These are phyloP conservation scores for Drosophila sturtevanti DNA, from an alignment of 1,140 invertebrate genomes.

Conservation along the genomic window DNA sequence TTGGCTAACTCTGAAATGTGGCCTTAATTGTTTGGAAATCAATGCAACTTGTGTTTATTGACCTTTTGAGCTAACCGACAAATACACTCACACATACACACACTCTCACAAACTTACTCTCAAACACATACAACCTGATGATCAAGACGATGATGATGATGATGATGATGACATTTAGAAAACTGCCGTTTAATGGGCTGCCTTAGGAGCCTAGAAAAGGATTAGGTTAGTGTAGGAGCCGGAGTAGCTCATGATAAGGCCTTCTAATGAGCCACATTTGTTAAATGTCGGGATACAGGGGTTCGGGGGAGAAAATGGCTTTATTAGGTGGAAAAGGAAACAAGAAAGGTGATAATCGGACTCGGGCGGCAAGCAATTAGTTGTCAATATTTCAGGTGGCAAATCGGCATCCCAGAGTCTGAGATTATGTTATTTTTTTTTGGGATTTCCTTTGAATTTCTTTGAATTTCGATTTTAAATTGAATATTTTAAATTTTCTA, in stretches of 20 bases:
- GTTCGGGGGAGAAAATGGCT: constrained; percentile 37
- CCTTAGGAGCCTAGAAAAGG: constrained; percentile 58
- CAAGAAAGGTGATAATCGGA: constrained; percentile 53
- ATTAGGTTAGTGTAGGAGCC: constrained; percentile 33
- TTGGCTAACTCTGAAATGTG: constrained; percentile 71
- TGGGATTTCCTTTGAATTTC: neutral
- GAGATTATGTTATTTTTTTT: neutral
- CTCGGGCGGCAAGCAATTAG: constrained; percentile 43
- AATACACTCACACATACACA: constrained; percentile 15
- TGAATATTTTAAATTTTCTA: neutral
- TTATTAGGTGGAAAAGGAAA: constrained; percentile 34
- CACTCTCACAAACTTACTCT: no score
- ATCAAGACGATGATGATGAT: constrained; percentile 5
- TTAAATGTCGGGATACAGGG: constrained; percentile 11
- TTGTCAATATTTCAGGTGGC: constrained; percentile 39
- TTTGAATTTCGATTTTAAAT: neutral
- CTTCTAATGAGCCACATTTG: constrained; percentile 59
- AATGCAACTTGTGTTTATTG: constrained; percentile 72
- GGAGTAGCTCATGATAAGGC: constrained; percentile 48
- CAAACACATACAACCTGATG: constrained; percentile 26
- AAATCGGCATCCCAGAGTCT: constrained; percentile 23
- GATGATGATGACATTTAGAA: constrained; percentile 22
- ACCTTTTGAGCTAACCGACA: constrained; percentile 70
- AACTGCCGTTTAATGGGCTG: constrained; percentile 73
- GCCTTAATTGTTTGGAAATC: constrained; percentile 76